phyloP scores from a whole-genome alignment of 2,888 invertebrate species.

The Zhengitettix transpicula region DNA sequence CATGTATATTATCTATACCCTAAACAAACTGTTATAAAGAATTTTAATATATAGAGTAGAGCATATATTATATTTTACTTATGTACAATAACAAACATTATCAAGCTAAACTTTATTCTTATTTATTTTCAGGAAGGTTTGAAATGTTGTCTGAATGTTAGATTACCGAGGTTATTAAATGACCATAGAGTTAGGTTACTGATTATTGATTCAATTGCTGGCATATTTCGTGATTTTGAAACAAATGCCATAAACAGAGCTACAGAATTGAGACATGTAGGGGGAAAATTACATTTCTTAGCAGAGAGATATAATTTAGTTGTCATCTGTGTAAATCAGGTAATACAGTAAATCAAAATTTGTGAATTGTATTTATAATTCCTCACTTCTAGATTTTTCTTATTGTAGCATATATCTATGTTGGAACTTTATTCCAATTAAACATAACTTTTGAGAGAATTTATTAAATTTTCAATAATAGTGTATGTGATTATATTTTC shows the following conservation, averaged over 20 bases:
- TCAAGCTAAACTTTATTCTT: not conserved
- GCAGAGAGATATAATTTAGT: constrained; percentile 35
- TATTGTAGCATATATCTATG: too few species aligned
- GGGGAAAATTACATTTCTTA: constrained; percentile 35
- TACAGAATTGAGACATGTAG: constrained; percentile 37
- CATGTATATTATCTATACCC: too few species aligned
- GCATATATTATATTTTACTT: too few species aligned
- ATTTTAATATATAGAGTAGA: too few species aligned
- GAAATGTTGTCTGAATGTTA: constrained; percentile 32
- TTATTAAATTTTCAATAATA: too few species aligned
- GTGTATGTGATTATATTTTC: too few species aligned
- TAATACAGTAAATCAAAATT: constrained; percentile 19
- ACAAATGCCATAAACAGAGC: constrained; percentile 34
- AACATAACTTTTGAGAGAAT: too few species aligned
- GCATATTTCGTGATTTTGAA: constrained; percentile 43
- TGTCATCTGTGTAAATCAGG: constrained; percentile 57
- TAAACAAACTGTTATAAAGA: too few species aligned
- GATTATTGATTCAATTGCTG: constrained; percentile 59
- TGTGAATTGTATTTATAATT: too few species aligned
- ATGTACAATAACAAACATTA: too few species aligned
- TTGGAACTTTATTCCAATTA: too few species aligned
- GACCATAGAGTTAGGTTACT: constrained; percentile 39
- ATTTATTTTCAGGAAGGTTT: constrained; percentile 32
- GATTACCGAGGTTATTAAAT: constrained; percentile 35
- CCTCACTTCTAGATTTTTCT: too few species aligned